Conservation (phyloP, 2,888 invertebrate genomes). For the Hesperia comma region DNA sequence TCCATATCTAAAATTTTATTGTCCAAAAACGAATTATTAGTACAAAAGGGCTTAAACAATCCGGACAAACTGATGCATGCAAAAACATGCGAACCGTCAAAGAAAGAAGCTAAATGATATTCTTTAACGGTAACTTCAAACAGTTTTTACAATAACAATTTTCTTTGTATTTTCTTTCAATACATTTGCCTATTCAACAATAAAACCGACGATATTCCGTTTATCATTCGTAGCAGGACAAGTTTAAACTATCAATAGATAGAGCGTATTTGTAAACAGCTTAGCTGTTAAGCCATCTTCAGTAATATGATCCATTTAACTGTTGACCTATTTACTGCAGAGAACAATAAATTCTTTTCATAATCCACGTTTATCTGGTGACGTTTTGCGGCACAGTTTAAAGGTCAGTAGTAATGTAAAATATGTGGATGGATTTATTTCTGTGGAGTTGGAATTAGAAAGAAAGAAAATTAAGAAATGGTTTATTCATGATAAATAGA, state of each 20-base stretch:
- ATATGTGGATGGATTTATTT: too few species aligned
- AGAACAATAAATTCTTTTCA: slow-evolving; percentile 10
- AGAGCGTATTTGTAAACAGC: not conserved
- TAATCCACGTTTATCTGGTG: slow-evolving; percentile 1
- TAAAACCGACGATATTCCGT: not conserved
- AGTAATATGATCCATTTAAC: slow-evolving; percentile 10
- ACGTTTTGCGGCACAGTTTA: not conserved
- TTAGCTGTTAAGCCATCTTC: slow-evolving; percentile 10
- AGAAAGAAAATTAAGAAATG: too few species aligned
- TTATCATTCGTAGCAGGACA: not conserved
- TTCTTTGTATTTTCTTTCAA: not conserved
- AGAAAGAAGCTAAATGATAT: not conserved
- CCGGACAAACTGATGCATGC: too few species aligned
- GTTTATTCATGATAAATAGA: too few species aligned
- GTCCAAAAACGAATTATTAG: too few species aligned
- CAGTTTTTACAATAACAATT: not conserved
- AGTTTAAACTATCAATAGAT: not conserved
- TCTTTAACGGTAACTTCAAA: not conserved
- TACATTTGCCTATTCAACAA: not conserved
- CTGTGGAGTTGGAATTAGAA: too few species aligned
- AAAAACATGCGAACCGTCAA: not conserved
- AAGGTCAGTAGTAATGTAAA: not conserved
- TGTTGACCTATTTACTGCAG: slow-evolving; percentile 1
- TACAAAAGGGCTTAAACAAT: too few species aligned
- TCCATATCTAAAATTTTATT: too few species aligned